phyloP scores from a whole-genome alignment of 2,888 invertebrate genomes.

The Thymelicus acteon region DNA sequence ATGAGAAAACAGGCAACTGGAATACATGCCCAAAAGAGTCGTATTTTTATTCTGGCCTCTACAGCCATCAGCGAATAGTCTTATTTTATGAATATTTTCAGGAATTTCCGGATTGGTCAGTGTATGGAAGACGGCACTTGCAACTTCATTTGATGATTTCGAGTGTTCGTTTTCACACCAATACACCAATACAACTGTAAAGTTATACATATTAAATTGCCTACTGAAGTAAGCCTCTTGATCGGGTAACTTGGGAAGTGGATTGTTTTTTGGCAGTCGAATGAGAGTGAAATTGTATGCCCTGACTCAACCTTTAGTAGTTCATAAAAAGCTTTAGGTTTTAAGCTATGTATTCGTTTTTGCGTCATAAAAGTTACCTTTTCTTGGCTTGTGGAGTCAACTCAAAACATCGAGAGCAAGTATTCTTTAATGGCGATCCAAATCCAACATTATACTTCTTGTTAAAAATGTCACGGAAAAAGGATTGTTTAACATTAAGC shows the following conservation, averaged over 20 bases:
- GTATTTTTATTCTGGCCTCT: constrained; percentile 40
- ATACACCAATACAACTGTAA: constrained; percentile 31
- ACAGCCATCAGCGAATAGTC: constrained; percentile 38
- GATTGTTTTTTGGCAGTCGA: constrained; percentile 22
- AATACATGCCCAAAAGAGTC: constrained; percentile 39
- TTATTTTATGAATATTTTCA: constrained; percentile 31
- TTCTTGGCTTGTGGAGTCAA: constrained; percentile 20
- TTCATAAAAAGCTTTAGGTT: constrained; percentile 30
- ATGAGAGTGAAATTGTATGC: constrained; percentile 20
- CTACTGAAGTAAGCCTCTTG: constrained; percentile 31
- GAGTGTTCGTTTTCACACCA: constrained; percentile 35
- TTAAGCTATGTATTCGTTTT: constrained; percentile 26
- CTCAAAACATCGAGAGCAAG: no score
- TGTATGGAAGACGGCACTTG: constrained; percentile 38
- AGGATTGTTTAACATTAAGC: no score
- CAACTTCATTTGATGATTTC: constrained; percentile 39
- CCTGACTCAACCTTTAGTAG: constrained; percentile 17
- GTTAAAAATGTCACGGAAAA: constrained; percentile 36
- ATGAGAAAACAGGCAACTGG: constrained; percentile 29
- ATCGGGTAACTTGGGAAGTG: constrained; percentile 38
- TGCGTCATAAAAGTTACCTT: constrained; percentile 8
- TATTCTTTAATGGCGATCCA: constrained; percentile 35
- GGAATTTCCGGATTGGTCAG: constrained; percentile 21
- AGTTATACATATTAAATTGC: constrained; percentile 27
- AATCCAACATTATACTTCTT: constrained; percentile 40